phyloP scores from a whole-genome alignment of 2,113 vertebrate genomes.

The Bubalus kerabau region DNA sequence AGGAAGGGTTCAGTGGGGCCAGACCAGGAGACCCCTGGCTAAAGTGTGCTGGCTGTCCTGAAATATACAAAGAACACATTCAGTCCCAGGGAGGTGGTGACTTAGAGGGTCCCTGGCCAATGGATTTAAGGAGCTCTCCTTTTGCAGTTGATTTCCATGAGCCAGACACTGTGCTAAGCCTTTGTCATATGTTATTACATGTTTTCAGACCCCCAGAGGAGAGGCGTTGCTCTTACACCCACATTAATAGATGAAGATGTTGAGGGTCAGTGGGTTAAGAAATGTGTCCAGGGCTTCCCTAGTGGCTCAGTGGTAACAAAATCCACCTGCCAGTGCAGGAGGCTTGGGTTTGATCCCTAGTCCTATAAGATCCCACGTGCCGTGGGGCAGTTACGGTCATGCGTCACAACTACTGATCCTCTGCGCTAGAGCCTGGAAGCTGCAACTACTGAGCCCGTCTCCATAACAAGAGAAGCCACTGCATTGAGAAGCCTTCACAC shows the following conservation, averaged over 20 bases:
- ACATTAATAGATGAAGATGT: background rate
- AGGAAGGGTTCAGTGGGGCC: background rate
- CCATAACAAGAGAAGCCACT: background rate
- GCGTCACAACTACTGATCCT: background rate
- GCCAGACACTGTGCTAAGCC: background rate
- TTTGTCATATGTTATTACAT: background rate
- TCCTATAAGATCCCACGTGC: background rate
- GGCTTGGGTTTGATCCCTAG: background rate
- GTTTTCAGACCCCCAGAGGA: background rate
- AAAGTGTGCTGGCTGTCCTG: fast-evolving
- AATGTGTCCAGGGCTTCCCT: background rate
- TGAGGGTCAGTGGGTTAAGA: background rate
- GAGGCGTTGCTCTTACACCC: background rate
- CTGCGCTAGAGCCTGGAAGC: background rate
- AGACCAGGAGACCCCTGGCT: background rate
- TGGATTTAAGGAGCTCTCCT: background rate
- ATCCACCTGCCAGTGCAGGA: background rate
- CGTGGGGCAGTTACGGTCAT: background rate
- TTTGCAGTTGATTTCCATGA: background rate
- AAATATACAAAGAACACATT: background rate
- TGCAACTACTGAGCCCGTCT: background rate
- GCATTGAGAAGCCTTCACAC: background rate
- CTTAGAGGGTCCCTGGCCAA: background rate
- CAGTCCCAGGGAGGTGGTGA: background rate
- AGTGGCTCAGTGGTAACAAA: background rate